Conservation (phyloP, 2,888 invertebrate species). For the Ernsta delagoae region DNA sequence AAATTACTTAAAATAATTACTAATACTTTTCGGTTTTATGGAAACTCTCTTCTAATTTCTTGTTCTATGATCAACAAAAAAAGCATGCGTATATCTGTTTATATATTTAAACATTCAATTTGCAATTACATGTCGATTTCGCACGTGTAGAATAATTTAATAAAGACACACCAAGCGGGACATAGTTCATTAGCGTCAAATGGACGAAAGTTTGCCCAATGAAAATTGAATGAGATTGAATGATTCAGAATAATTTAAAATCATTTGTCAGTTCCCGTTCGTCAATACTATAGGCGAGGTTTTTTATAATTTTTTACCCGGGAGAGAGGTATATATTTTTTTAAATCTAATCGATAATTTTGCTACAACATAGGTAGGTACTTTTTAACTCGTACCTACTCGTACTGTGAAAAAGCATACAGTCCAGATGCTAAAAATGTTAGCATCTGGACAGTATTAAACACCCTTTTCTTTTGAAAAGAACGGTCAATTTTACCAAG, state of each 20-base stretch:
- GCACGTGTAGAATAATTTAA: constrained; percentile 30
- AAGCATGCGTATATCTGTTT: not conserved
- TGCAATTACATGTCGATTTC: constrained; percentile 29
- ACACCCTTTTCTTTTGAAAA: not conserved
- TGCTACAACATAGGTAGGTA: too few species aligned
- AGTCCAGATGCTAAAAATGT: not conserved
- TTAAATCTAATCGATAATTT: too few species aligned
- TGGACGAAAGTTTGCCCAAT: constrained; percentile 51
- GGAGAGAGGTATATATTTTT: too few species aligned
- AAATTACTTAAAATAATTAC: too few species aligned
- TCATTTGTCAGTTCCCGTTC: constrained; percentile 41
- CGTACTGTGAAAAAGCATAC: not conserved
- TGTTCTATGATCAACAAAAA: not conserved
- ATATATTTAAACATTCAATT: constrained; percentile 32
- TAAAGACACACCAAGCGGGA: constrained; percentile 2
- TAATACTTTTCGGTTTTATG: too few species aligned
- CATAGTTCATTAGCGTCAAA: constrained; percentile 44
- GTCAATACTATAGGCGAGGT: too few species aligned
- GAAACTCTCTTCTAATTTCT: too few species aligned
- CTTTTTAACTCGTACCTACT: too few species aligned
- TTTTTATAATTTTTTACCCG: too few species aligned
- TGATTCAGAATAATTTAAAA: constrained; percentile 43
- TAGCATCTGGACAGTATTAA: constrained; percentile 1
- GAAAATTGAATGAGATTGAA: constrained; percentile 52
- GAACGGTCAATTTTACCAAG: not conserved